These are phyloP conservation scores for Sicus ferrugineus DNA, from an alignment of 2,888 invertebrate genomes.

Conservation along the genomic window DNA sequence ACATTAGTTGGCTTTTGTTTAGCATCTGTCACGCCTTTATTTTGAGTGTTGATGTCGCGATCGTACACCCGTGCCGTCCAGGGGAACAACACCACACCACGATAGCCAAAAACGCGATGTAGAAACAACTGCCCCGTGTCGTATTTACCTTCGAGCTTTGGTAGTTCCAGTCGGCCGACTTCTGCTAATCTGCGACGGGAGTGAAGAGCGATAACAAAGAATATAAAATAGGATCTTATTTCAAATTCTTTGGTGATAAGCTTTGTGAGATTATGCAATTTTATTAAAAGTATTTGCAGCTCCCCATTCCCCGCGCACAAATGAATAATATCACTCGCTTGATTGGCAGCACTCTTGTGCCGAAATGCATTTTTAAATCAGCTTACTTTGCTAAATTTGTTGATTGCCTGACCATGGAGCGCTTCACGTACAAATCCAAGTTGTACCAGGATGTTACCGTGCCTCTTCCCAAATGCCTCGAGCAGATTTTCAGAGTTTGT, in stretches of 20 bases:
- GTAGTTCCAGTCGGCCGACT: constrained; percentile 89
- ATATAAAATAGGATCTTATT: neutral
- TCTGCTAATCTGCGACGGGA: constrained; percentile 80
- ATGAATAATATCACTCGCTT: no score
- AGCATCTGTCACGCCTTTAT: constrained; percentile 61
- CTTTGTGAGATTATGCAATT: neutral
- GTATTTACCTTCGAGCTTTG: constrained; percentile 87
- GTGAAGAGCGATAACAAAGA: neutral
- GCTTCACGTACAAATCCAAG: constrained; percentile 48
- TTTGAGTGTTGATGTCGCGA: constrained; percentile 77
- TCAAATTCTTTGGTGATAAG: neutral
- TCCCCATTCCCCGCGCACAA: no score
- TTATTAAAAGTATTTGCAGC: neutral
- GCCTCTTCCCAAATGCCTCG: constrained; percentile 46
- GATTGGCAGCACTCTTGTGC: neutral
- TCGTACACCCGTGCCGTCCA: constrained; percentile 97
- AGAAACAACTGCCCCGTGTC: constrained; percentile 95
- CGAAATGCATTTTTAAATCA: constrained; percentile 3
- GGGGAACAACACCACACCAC: constrained; percentile 95
- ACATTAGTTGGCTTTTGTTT: constrained; percentile 1
- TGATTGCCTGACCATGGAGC: constrained; percentile 51
- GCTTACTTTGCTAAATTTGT: constrained; percentile 50
- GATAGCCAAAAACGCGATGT: constrained; percentile 95
- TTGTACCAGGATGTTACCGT: constrained; percentile 39
- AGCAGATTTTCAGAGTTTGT: constrained; percentile 45